A percentile compares a stretch with the other conserved stretches of the same genome.
phyloP scores from a whole-genome alignment of 2,113 vertebrate species.

The Pogona vitticeps region DNA sequence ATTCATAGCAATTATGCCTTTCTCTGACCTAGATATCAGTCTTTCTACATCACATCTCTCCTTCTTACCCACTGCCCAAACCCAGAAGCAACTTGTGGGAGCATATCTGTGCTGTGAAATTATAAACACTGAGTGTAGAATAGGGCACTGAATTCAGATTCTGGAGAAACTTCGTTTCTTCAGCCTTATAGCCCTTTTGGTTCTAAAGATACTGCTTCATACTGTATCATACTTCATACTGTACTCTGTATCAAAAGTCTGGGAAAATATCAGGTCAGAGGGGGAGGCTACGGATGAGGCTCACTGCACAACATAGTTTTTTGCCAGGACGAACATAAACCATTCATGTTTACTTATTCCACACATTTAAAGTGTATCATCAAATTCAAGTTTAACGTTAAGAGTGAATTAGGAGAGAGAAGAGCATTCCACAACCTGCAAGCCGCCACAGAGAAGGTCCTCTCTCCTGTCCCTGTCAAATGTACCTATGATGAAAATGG shows the following conservation, averaged over 20 bases:
- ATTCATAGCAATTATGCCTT: slow-evolving; percentile 1
- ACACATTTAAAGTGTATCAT: not conserved
- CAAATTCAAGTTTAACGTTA: not conserved
- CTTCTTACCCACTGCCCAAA: not conserved
- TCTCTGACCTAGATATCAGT: slow-evolving; percentile 2
- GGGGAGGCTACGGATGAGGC: no score
- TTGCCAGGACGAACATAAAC: not conserved
- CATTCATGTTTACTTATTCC: not conserved
- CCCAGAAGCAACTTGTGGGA: slow-evolving; percentile 7
- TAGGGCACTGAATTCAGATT: not conserved
- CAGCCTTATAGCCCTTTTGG: not conserved
- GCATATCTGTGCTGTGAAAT: not conserved
- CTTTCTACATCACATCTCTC: not conserved
- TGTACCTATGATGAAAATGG: no score
- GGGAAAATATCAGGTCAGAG: not conserved
- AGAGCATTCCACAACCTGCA: no score
- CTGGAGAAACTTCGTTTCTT: not conserved
- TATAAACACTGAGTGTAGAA: not conserved
- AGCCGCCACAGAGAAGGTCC: no score
- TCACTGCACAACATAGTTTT: not conserved
- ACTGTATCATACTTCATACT: no score
- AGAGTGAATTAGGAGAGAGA: no score
- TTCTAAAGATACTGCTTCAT: not conserved
- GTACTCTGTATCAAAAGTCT: not conserved
- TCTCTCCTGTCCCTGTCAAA: no score